Percentiles rank a stretch among this genome's conserved stretches.
Evolutionary conservation across 1,140 invertebrate species (phyloP).

Genomic region (Platorchestia sp.): DNA sequence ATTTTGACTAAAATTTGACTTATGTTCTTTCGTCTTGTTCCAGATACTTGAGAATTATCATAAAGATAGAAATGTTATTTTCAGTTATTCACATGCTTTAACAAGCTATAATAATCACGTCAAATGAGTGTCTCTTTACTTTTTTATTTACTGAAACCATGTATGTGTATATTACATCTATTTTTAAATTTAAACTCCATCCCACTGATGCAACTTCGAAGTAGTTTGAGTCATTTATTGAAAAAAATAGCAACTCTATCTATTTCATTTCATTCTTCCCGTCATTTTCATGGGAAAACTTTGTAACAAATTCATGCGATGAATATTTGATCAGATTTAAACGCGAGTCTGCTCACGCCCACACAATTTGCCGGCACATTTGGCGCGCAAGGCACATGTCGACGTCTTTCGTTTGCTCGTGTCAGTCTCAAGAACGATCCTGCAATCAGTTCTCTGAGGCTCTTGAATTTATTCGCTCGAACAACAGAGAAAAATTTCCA

Average conservation of each 20-base stretch:
- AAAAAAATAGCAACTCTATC: background rate
- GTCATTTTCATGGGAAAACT: background rate
- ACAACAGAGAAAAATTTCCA: background rate
- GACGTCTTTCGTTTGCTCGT: background rate
- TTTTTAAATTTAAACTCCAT: background rate
- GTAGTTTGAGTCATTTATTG: background rate
- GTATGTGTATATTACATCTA: background rate
- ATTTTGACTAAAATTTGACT: no score
- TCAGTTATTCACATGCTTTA: no score
- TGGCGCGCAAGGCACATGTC: background rate
- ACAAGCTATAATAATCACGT: no score
- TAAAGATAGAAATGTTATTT: no score
- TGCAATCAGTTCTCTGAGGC: background rate
- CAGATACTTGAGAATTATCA: no score
- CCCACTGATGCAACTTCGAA: background rate
- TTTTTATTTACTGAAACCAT: no score
- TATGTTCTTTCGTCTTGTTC: no score
- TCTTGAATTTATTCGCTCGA: background rate
- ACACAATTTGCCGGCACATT: background rate
- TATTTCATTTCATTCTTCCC: background rate
- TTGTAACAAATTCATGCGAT: background rate
- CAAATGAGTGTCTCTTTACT: no score
- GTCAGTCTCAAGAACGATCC: background rate
- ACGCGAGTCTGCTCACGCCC: background rate
- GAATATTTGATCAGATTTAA: background rate